A percentile compares a stretch with the other conserved stretches of the same genome.
phyloP scores from a whole-genome alignment of 2,113 vertebrate species.

The Oostethus manadensis region DNA sequence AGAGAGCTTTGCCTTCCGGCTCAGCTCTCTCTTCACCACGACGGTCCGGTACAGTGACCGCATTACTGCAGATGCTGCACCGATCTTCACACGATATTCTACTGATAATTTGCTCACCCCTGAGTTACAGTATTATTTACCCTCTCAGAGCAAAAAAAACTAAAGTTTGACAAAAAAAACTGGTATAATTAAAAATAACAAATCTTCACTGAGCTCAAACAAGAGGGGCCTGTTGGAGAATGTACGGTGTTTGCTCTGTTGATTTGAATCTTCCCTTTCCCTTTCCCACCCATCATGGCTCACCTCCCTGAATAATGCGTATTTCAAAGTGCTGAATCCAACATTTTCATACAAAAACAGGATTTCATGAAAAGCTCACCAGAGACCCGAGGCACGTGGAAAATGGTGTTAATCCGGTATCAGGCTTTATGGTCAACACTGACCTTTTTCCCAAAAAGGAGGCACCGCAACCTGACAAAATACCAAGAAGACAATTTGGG shows the following conservation, averaged over 20 bases:
- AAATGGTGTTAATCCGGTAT: constrained; percentile 15
- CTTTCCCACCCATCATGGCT: neutral
- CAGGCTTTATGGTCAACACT: constrained; percentile 35
- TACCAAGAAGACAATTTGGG: constrained; percentile 30
- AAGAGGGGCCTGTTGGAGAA: no score
- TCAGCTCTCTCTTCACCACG: no score
- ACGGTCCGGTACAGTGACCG: no score
- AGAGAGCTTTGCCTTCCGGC: no score
- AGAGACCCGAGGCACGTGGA: constrained; percentile 10
- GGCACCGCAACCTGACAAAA: constrained; percentile 38
- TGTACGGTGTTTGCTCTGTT: neutral
- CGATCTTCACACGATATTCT: no score
- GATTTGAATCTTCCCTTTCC: constrained; percentile 8
- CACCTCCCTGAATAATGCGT: neutral
- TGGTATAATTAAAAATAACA: no score
- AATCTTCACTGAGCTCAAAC: no score
- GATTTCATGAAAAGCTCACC: constrained; percentile 18
- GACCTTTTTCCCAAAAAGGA: constrained; percentile 26
- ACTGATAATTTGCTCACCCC: no score
- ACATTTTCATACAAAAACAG: constrained; percentile 14
- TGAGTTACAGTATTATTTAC: no score
- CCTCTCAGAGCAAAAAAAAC: no score
- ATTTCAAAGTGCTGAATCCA: constrained; percentile 3
- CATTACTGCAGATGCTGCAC: no score
- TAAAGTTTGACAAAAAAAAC: no score